Evolutionary conservation across 2,113 vertebrate genomes (phyloP).

Genomic region (Hippocampus mohnikei): DNA sequence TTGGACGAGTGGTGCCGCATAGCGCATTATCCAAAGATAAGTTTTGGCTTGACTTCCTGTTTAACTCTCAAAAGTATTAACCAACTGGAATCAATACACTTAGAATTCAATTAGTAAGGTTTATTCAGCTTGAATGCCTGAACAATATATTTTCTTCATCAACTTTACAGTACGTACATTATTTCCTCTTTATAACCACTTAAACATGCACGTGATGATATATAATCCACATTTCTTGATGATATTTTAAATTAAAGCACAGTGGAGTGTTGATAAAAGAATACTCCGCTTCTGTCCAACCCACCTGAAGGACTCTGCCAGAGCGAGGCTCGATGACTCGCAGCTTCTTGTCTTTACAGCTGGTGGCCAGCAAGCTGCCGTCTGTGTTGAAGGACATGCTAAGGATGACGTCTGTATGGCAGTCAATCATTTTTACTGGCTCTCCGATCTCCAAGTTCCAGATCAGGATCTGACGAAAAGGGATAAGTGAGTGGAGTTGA

Average conservation of each 20-base stretch:
- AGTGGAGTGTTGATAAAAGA: not conserved
- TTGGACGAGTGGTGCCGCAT: too few relatives aligned
- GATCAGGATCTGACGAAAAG: slow-evolving; percentile 83
- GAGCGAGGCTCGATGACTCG: slow-evolving; percentile 91
- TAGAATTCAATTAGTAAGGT: not conserved
- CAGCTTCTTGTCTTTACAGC: slow-evolving; percentile 93
- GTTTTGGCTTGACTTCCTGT: too few relatives aligned
- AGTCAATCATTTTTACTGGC: slow-evolving; percentile 98
- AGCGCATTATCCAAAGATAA: too few relatives aligned
- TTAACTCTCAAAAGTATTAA: not conserved
- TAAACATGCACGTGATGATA: too few relatives aligned
- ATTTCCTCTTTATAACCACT: too few relatives aligned
- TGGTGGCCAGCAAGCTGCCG: slow-evolving; percentile 90
- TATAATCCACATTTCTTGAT: too few relatives aligned
- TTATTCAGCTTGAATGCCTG: too few relatives aligned
- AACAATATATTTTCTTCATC: too few relatives aligned
- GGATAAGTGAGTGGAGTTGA: slow-evolving; percentile 11
- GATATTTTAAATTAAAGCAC: too few relatives aligned
- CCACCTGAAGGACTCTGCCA: slow-evolving; percentile 91
- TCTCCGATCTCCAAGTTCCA: slow-evolving; percentile 96
- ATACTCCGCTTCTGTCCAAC: slow-evolving; percentile 55
- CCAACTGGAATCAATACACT: not conserved
- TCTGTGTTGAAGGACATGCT: slow-evolving; percentile 96
- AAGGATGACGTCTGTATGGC: slow-evolving; percentile 92
- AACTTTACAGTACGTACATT: too few relatives aligned